phyloP scores from a whole-genome alignment of 2,113 vertebrate genomes.

The Neogale vison region DNA sequence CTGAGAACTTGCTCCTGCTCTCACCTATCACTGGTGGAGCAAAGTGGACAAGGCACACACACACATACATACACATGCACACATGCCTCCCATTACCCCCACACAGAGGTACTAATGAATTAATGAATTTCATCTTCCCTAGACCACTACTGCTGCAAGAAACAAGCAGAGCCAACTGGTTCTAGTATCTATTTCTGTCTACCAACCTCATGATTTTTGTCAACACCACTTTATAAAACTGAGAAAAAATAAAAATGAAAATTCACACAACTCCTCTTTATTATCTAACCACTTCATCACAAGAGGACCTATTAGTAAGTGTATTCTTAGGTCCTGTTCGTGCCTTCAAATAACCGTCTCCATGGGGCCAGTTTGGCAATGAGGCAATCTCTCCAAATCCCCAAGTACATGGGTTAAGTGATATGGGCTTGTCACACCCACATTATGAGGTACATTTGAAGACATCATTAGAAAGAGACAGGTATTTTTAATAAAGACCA shows the following conservation, averaged over 20 bases:
- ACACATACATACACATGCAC: neutral
- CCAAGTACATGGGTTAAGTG: neutral
- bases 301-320: neutral
- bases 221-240: neutral
- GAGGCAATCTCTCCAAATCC: slow-evolving; percentile 4
- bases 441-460: slow-evolving; percentile 28
- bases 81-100: neutral
- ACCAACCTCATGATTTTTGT: neutral
- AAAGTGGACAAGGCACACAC: neutral
- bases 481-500: slow-evolving; percentile 27
- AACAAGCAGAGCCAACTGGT: slow-evolving; percentile 1
- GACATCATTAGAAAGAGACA: neutral
- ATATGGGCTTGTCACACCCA: neutral
- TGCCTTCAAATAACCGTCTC: neutral
- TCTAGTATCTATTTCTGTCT: slow-evolving; percentile 16
- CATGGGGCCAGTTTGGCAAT: neutral
- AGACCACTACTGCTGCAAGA: slow-evolving; percentile 3
- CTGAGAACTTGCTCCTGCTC: slow-evolving; percentile 3
- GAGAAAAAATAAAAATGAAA: slow-evolving; percentile 32
- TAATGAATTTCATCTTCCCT: slow-evolving; percentile 35
- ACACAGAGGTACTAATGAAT: neutral
- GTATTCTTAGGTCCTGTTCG: neutral
- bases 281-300: slow-evolving; percentile 9
- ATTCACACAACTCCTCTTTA: neutral
- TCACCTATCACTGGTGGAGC: neutral